Percentiles rank a stretch among this genome's conserved stretches.
Conservation (phyloP, 2,888 invertebrate genomes). For the Hecatera dysodea region DNA sequence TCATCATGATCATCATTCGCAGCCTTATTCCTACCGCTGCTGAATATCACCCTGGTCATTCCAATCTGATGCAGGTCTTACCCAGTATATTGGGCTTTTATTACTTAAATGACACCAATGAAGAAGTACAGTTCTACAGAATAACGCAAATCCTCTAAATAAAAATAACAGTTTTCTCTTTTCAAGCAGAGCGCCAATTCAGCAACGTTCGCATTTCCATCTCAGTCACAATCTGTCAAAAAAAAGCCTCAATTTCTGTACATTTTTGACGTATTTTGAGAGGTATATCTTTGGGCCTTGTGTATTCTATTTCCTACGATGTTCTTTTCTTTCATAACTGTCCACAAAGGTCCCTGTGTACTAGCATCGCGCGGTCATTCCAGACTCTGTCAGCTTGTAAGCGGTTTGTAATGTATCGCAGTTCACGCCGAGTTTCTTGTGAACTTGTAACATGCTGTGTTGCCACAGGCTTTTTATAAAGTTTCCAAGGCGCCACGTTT, state of each 20-base stretch:
- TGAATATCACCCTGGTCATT: not conserved
- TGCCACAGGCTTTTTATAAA: slow-evolving; percentile 10
- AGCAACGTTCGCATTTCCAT: no score
- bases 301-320: no score
- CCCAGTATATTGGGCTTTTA: no score
- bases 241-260: no score
- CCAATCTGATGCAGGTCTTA: not conserved
- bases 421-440: slow-evolving; percentile 38
- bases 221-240: no score
- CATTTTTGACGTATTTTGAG: no score
- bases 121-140: no score
- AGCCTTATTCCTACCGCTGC: not conserved
- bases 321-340: not conserved
- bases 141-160: no score
- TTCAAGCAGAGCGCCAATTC: no score
- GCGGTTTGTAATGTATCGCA: slow-evolving; percentile 49
- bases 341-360: not conserved
- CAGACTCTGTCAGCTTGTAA: slow-evolving; percentile 13
- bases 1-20: not conserved
- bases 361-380: not conserved
- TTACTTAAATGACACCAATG: no score
- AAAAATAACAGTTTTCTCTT: no score
- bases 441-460: slow-evolving; percentile 44
- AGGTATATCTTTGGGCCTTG: no score
- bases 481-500: slow-evolving; percentile 8